phyloP scores from a whole-genome alignment of 2,888 invertebrate species.

The Andrena camellia region DNA sequence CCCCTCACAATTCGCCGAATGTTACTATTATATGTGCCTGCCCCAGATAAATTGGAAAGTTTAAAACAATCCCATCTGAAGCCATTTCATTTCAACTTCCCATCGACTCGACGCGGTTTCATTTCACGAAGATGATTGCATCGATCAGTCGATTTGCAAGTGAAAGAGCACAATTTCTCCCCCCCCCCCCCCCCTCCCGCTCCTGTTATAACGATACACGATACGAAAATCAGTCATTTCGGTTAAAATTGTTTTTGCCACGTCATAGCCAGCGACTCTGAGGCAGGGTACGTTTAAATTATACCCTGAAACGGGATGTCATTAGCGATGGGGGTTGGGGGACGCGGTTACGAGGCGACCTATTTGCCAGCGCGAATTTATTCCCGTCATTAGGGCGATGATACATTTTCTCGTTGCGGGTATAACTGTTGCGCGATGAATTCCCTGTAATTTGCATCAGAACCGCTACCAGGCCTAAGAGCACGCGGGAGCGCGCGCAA shows the following conservation, averaged over 20 bases:
- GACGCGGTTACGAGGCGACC: background rate
- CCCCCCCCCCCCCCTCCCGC: too few species aligned
- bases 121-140: constrained; percentile 13
- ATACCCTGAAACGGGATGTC: background rate
- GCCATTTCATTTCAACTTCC: background rate
- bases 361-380: constrained; percentile 19
- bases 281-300: constrained; percentile 14
- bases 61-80: too few species aligned
- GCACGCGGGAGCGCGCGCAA: constrained; percentile 73
- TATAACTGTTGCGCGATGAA: background rate
- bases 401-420: background rate
- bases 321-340: background rate
- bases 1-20: too few species aligned
- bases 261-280: background rate
- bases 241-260: constrained; percentile 17
- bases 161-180: constrained; percentile 2
- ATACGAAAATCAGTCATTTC: constrained; percentile 10
- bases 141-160: background rate
- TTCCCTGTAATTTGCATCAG: constrained; percentile 3
- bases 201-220: background rate
- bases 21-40: too few species aligned
- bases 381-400: background rate
- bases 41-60: constrained; percentile 4
- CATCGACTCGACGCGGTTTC: background rate
- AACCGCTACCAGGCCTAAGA: constrained; percentile 26